Conservation (phyloP, 1,140 invertebrate species). For the Globodera ellingtonae region DNA sequence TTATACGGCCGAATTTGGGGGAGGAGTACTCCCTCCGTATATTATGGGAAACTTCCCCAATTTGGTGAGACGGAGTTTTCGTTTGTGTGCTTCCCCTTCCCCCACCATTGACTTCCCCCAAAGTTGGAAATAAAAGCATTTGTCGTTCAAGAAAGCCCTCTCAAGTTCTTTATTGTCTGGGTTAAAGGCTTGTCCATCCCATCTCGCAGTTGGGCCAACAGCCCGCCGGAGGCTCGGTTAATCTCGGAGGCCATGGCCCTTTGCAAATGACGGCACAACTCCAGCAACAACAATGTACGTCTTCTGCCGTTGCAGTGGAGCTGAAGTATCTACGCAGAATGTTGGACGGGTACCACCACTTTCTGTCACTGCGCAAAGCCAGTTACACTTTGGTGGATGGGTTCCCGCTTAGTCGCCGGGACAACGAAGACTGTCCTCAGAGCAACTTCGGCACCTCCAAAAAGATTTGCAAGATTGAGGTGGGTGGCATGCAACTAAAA, state of each 20-base stretch:
- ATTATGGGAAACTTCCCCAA: slow-evolving; percentile 50
- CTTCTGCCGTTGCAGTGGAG: not conserved
- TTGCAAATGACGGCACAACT: not conserved
- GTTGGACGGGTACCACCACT: slow-evolving; percentile 53
- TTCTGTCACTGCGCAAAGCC: slow-evolving; percentile 47
- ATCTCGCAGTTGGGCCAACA: slow-evolving; percentile 13
- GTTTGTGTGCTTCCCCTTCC: too few relatives aligned
- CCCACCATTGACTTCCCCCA: too few relatives aligned
- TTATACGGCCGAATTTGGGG: slow-evolving; percentile 32
- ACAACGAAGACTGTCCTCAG: slow-evolving; percentile 48
- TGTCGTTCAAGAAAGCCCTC: too few relatives aligned
- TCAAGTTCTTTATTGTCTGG: too few relatives aligned
- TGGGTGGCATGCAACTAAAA: not conserved
- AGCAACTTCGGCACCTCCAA: slow-evolving; percentile 53
- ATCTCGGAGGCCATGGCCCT: not conserved
- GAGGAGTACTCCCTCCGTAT: slow-evolving; percentile 30
- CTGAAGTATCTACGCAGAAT: slow-evolving; percentile 29
- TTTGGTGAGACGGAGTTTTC: slow-evolving; percentile 23
- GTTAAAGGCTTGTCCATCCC: too few relatives aligned
- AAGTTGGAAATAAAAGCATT: too few relatives aligned
- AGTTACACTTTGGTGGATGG: slow-evolving; percentile 52
- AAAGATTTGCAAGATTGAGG: slow-evolving; percentile 52
- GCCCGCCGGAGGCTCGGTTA: not conserved
- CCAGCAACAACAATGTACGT: not conserved
- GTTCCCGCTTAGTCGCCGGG: slow-evolving; percentile 30